Evolutionary conservation across 2,888 invertebrate species (phyloP).

Genomic region (Cataglyphis altisquamis): DNA sequence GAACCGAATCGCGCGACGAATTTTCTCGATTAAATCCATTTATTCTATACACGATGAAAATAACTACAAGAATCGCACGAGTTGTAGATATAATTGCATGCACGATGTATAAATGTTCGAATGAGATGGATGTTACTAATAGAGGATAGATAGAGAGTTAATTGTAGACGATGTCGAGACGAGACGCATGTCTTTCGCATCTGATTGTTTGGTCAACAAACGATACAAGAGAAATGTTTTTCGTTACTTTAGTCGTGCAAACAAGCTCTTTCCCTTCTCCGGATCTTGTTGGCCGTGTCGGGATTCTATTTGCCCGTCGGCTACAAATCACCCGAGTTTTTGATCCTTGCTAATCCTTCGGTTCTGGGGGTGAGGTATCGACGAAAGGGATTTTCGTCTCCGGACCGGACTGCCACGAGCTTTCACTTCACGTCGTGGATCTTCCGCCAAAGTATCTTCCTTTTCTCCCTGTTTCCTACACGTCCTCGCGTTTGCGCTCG

Average conservation of each 20-base stretch:
- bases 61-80: not conserved
- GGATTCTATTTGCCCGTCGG: constrained; percentile 70
- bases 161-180: constrained; percentile 1
- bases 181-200: constrained; percentile 25
- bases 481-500: constrained; percentile 17
- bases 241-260: constrained; percentile 48
- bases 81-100: not conserved
- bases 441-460: constrained; percentile 20
- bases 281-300: constrained; percentile 54
- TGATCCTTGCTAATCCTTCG: constrained; percentile 73
- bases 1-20: constrained; percentile 12
- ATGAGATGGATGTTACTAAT: not conserved
- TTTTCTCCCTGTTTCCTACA: not conserved
- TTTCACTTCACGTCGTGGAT: constrained; percentile 61
- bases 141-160: not conserved
- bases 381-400: constrained; percentile 64
- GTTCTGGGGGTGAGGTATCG: constrained; percentile 55
- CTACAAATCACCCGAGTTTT: constrained; percentile 74
- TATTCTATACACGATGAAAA: not conserved
- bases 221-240: constrained; percentile 48
- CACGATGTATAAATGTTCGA: not conserved
- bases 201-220: constrained; percentile 40
- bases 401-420: constrained; percentile 57
- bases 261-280: constrained; percentile 47
- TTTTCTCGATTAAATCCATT: constrained; percentile 24